A percentile compares a stretch with the other conserved stretches of the same genome.
These are phyloP conservation scores for Meandrusa payeni DNA, from an alignment of 2,888 invertebrate genomes.

Conservation along the genomic window DNA sequence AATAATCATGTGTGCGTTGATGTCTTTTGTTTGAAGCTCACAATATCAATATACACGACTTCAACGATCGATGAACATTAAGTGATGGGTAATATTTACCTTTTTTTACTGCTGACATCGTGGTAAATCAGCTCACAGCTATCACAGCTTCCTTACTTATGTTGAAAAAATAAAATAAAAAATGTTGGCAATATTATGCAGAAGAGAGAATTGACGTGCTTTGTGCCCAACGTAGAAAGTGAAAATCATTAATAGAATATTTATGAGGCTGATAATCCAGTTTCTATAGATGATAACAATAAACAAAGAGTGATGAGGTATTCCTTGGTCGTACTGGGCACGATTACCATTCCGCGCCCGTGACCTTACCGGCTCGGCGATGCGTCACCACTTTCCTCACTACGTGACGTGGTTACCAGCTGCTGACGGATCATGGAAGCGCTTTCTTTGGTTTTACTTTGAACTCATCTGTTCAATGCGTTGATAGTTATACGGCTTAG, in stretches of 20 bases:
- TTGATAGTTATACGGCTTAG: too few species aligned
- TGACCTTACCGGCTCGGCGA: slow-evolving; percentile 50
- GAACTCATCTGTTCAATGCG: too few species aligned
- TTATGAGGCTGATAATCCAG: slow-evolving; percentile 20
- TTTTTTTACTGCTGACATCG: too few species aligned
- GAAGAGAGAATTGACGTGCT: too few species aligned
- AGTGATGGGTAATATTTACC: too few species aligned
- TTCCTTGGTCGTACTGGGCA: slow-evolving; percentile 19
- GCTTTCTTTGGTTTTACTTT: slow-evolving; percentile 45
- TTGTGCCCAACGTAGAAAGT: slow-evolving; percentile 12
- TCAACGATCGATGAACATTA: slow-evolving; percentile 6
- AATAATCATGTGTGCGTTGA: slow-evolving; percentile 8
- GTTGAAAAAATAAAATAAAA: too few species aligned
- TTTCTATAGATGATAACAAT: slow-evolving; percentile 16
- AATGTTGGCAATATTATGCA: too few species aligned
- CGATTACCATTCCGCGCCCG: slow-evolving; percentile 53
- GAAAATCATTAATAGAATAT: slow-evolving; percentile 8
- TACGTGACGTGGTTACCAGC: slow-evolving; percentile 47
- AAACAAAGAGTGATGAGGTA: slow-evolving; percentile 12
- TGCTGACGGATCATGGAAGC: slow-evolving; percentile 38
- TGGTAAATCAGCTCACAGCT: too few species aligned
- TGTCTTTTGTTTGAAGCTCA: slow-evolving; percentile 1
- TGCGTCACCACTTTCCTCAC: slow-evolving; percentile 50
- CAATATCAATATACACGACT: not conserved
- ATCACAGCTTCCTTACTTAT: too few species aligned